Base-by-base conservation (phyloP, 2,888 invertebrate species). In the Falcaria lacertinaria region DNA sequence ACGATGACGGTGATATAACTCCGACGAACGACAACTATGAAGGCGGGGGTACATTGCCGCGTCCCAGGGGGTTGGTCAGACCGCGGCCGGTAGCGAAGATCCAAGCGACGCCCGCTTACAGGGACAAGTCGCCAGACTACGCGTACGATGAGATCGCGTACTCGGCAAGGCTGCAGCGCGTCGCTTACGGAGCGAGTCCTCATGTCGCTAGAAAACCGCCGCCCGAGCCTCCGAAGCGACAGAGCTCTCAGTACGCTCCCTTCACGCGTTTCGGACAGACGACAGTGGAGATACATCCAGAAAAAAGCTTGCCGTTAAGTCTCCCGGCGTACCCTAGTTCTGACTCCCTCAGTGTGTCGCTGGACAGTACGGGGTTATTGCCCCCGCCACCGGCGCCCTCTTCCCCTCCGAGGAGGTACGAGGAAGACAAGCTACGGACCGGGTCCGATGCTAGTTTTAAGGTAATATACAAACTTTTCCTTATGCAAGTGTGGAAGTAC, bases 1-100 rank as follows among this genome's bases (percentile, higher is more conserved):
- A 95, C 74, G 96, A 97, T 75, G 97, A 97, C 71, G 97, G 97
- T 14, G 97, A 97, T 77, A 94, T 97, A 52, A 97, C 97, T 25
- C 88, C 88, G 11, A 97, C 97, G 37, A 97, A 97, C 71, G 96
- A 97, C 53, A 73, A 76, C 47, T 88, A 89, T 60, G 94, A 94
- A 60, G 95, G 95, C 0, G 95, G 95, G 1, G 96, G 97, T 5
- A 97, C 97, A 0, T 79, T 97, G 48, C 97, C 97, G 0, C 92
- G 97, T 43, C 97, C 96, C 3, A 90, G 96, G 52, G 95, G 95
- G 0, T 87, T 95, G 11, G 94, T 96, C 16, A 92, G 95, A 47
- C 95, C 96, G 4, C 90, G 96, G 39, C 95, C 96, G 0, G 93
- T 96, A 11, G 95, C 96, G 6, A 96, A 96, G 80, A 94, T 92